Evolutionary conservation across 2,888 invertebrate species (phyloP).

Genomic region (Ormyrus rosae): DNA sequence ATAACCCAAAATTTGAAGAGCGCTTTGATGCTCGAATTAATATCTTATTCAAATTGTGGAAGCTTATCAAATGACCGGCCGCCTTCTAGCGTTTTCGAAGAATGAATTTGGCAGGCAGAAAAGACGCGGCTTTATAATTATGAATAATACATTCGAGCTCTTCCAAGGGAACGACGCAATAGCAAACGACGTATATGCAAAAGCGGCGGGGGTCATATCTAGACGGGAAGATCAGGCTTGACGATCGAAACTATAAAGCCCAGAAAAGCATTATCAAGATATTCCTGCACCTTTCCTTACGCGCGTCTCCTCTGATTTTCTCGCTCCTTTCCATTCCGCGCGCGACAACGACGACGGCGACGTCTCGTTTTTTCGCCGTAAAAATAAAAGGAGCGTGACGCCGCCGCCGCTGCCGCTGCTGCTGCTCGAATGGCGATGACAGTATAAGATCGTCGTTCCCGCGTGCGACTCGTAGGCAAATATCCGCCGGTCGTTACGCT

Average conservation of each 20-base stretch:
- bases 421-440: slow-evolving; percentile 26
- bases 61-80: too few relatives aligned
- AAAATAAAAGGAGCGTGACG: slow-evolving; percentile 36
- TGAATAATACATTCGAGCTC: slow-evolving; percentile 11
- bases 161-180: too few relatives aligned
- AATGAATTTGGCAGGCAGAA: too few relatives aligned
- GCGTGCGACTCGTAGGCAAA: too few relatives aligned
- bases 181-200: too few relatives aligned
- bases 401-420: background rate
- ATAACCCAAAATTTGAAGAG: too few relatives aligned
- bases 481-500: too few relatives aligned
- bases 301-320: background rate
- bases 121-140: background rate
- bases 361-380: slow-evolving; percentile 4
- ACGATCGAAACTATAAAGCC: background rate
- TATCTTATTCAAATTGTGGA: too few relatives aligned
- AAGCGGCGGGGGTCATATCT: background rate
- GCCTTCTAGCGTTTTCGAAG: too few relatives aligned
- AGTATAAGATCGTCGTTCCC: slow-evolving; percentile 23
- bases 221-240: background rate
- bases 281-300: background rate
- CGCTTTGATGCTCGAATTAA: too few relatives aligned
- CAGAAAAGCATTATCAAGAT: slow-evolving; percentile 1
- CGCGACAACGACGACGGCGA: background rate
- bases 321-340: slow-evolving; percentile 6